Base-by-base conservation (phyloP, 2,888 invertebrate species). In the Agonopterix arenella region DNA sequence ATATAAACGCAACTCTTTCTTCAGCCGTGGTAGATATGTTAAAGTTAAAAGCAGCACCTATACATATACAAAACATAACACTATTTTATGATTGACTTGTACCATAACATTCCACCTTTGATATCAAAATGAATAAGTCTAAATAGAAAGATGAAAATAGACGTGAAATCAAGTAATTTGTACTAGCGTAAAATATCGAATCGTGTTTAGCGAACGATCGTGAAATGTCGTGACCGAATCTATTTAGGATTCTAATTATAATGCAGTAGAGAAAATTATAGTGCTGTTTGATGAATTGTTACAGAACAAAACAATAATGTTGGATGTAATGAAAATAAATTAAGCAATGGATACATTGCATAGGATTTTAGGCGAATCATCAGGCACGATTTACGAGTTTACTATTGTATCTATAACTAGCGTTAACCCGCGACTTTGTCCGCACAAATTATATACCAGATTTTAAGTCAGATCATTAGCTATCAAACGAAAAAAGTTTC, bases 221-320 rank as follows among this genome's bases (percentile, higher is more conserved):
- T 72, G 72, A 70, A 68, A 65, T 60, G 54, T 60, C 65, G 65
- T 70, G 75, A 68, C 68, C 64, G 59, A 72, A 65, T 63, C 68
- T 70, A 74, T 73, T 75, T 66, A 60, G 66, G 68, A 68, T 71
- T 73, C 68, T 75, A 77, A 79, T 78, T 76, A 75, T 70, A 61
- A 68, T 28, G 28, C 40, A 68, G 61, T 61, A 57, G 63, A 68
- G 70, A 64, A 71, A 73, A 71, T 66, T 63, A 66, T 68, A 64
- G 64, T 55, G 57, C 64, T 57, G 59, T 63, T 70, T 66, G 62
- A 72, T 59, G 57, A 57, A 74, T 62, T 60, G 62, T 54, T 42
- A 36, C 47, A 55, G 52, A 54, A 64, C 59, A 64, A 65, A 59
- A 57, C 52, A 38, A 43, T 49, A 55, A 53, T 52, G 54, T 54